Percentiles rank a stretch among this genome's conserved stretches.
Evolutionary conservation across 2,888 invertebrate genomes (phyloP).

Genomic region (Euzophera pinguis): DNA sequence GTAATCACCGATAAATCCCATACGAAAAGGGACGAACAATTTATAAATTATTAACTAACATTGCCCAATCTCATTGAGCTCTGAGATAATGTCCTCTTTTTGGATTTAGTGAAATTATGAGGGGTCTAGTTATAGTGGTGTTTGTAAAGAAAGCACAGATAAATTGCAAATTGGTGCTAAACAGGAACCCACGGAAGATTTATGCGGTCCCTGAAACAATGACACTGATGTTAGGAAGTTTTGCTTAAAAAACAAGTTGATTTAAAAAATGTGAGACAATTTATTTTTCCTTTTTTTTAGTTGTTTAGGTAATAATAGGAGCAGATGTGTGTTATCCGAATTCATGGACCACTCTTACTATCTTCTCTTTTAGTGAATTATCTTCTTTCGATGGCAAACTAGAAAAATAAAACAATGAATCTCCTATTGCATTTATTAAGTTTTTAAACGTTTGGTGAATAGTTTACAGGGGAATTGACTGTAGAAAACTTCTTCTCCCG

Average conservation of each 20-base stretch:
- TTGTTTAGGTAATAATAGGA: no score
- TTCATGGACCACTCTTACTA: no score
- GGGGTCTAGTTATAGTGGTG: neutral
- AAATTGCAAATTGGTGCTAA: slow-evolving; percentile 17
- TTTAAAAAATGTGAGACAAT: no score
- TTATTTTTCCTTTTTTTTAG: no score
- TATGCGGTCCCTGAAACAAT: slow-evolving; percentile 11
- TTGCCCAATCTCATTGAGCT: slow-evolving; percentile 9
- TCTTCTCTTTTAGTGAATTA: no score
- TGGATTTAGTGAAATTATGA: neutral
- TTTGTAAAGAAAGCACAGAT: slow-evolving; percentile 14
- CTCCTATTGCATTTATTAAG: no score
- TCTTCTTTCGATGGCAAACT: no score
- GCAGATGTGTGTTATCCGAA: no score
- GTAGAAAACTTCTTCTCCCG: no score
- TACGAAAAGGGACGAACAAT: slow-evolving; percentile 4
- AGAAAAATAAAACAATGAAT: no score
- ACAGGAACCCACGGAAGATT: slow-evolving; percentile 11
- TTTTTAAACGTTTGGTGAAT: no score
- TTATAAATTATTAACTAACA: slow-evolving; percentile 16
- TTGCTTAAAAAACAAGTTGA: neutral
- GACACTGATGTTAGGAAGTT: slow-evolving; percentile 11
- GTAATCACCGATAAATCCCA: slow-evolving; percentile 5
- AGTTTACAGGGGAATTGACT: no score
- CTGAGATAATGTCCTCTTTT: neutral